Conservation (phyloP, 2,888 invertebrate species). For the Stenichneumon culpator region DNA sequence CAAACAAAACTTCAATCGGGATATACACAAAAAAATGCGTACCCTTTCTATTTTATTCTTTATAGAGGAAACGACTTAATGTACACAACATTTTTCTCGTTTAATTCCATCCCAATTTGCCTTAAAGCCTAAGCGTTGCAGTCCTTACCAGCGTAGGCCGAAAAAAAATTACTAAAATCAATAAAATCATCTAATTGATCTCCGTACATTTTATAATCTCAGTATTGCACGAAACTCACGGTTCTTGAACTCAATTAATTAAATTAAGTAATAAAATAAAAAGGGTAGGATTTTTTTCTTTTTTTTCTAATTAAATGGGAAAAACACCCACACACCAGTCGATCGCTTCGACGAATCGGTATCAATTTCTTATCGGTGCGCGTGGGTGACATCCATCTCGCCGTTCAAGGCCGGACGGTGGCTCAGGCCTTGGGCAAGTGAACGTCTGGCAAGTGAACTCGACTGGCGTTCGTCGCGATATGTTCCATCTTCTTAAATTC, state of each 20-base stretch:
- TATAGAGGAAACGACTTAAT: no score
- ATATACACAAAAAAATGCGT: no score
- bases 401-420: conserved; percentile 30
- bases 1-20: no score
- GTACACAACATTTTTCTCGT: no score
- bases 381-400: conserved; percentile 41
- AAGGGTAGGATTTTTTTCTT: neutral
- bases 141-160: no score
- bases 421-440: conserved; percentile 13
- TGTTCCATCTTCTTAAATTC: conserved; percentile 1
- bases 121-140: no score
- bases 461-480: neutral
- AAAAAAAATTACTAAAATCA: no score
- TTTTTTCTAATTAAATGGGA: neutral
- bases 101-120: no score
- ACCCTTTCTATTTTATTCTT: no score
- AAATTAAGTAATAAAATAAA: neutral
- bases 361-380: conserved; percentile 47
- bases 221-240: neutral
- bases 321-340: neutral
- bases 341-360: conserved; percentile 22
- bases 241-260: neutral
- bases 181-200: no score
- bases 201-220: no score
- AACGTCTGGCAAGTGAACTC: neutral